Evolutionary conservation across 2,797 vertebrate genomes (phyloP).

Genomic region (Kryptopterus vitreolus): DNA sequence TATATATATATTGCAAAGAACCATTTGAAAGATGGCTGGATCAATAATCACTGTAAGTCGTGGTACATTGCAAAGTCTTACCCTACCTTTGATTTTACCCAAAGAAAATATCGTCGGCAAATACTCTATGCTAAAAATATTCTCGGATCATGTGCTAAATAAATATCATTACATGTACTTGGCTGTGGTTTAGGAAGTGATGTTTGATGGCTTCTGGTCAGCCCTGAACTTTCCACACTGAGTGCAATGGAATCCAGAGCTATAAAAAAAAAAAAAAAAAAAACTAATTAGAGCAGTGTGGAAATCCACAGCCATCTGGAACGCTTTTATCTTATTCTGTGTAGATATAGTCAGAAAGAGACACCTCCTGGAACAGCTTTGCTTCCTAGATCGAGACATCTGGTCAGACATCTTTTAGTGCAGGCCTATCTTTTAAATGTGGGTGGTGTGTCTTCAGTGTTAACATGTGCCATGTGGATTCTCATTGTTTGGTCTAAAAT

Average conservation of each 20-base stretch:
- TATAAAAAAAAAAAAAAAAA: conserved; percentile 21
- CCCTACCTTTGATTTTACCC: not conserved
- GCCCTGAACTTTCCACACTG: conserved; percentile 36
- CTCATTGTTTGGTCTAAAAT: conserved; percentile 31
- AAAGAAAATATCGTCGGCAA: not conserved
- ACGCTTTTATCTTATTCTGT: conserved; percentile 37
- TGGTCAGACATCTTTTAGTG: conserved; percentile 47
- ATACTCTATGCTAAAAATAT: not conserved
- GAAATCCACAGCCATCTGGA: conserved; percentile 54
- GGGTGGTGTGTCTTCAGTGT: conserved; percentile 47
- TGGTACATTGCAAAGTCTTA: not conserved
- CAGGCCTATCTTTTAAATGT: conserved; percentile 42
- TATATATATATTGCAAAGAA: not conserved
- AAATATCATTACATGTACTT: conserved; percentile 3
- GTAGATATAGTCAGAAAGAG: conserved; percentile 31
- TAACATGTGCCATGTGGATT: conserved; percentile 39
- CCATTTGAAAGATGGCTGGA: not conserved
- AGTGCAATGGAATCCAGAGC: conserved; percentile 37
- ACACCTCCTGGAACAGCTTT: conserved; percentile 43
- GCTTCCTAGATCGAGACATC: conserved; percentile 38
- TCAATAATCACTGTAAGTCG: not conserved
- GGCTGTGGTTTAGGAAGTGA: conserved; percentile 26
- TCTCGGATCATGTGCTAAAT: not conserved
- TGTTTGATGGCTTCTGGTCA: conserved; percentile 38
- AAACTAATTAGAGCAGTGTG: conserved; percentile 50